Evolutionary conservation across 2,888 invertebrate species (phyloP).

Genomic region (Nymphalis polychloros): DNA sequence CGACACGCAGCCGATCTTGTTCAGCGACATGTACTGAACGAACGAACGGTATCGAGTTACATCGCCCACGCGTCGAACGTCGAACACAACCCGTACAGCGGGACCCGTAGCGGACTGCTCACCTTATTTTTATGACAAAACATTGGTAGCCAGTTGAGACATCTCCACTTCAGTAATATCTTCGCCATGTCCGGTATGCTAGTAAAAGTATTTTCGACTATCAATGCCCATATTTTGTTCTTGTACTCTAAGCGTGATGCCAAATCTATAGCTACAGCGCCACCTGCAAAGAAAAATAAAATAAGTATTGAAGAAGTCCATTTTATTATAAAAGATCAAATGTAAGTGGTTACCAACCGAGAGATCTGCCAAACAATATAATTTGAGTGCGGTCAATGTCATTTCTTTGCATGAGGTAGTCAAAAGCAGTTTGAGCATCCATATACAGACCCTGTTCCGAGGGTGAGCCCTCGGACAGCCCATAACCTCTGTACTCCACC

Average conservation of each 20-base stretch:
- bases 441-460: constrained; percentile 92
- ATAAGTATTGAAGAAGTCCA: neutral
- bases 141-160: constrained; percentile 88
- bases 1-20: constrained; percentile 87
- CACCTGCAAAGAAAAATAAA: constrained; percentile 80
- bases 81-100: no score
- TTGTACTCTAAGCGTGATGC: constrained; percentile 89
- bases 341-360: constrained; percentile 79
- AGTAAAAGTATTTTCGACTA: constrained; percentile 97
- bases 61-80: neutral
- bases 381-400: constrained; percentile 93
- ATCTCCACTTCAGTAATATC: constrained; percentile 88
- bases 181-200: constrained; percentile 96
- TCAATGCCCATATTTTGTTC: constrained; percentile 90
- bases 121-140: constrained; percentile 96
- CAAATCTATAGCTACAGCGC: constrained; percentile 95
- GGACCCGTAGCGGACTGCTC: no score
- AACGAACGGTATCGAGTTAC: neutral
- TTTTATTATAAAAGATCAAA: neutral
- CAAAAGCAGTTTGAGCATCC: constrained; percentile 93
- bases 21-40: constrained; percentile 86
- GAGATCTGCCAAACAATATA: constrained; percentile 93
- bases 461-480: constrained; percentile 93
- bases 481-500: constrained; percentile 98
- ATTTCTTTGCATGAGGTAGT: constrained; percentile 89